Conservation (phyloP, 2,113 vertebrate genomes). For the Agapornis roseicollis region DNA sequence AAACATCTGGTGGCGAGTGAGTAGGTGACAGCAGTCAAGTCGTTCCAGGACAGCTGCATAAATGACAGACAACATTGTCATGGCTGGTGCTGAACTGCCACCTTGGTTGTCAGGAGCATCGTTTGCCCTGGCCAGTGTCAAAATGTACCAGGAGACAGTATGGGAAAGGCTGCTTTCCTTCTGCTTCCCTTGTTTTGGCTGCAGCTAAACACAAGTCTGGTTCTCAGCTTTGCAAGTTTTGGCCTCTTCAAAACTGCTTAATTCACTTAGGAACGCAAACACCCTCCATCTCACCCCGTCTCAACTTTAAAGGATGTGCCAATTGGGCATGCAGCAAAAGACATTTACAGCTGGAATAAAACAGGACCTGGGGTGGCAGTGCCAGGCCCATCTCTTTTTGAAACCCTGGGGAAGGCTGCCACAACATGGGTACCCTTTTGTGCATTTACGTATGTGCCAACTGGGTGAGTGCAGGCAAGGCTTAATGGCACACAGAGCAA, state of each 20-base stretch:
- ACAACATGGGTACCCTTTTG: neutral
- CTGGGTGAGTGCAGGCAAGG: neutral
- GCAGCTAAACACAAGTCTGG: neutral
- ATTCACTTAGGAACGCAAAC: conserved; percentile 11
- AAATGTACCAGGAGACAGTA: neutral
- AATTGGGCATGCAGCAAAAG: neutral
- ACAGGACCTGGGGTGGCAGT: neutral
- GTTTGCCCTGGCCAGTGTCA: accelerated
- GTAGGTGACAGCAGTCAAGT: neutral
- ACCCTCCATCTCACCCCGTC: neutral
- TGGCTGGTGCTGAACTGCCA: neutral
- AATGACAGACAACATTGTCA: neutral
- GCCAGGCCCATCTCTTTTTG: conserved; percentile 6
- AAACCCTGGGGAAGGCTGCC: neutral
- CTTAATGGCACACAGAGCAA: conserved; percentile 19
- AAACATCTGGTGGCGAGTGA: accelerated
- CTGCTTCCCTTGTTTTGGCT: neutral
- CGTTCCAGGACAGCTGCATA: neutral
- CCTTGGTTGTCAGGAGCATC: neutral
- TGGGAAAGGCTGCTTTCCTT: neutral
- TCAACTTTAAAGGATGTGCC: neutral
- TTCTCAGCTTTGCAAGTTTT: neutral
- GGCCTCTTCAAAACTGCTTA: neutral
- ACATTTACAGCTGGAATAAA: conserved; percentile 3
- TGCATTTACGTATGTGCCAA: neutral